Evolutionary conservation across 2,797 vertebrate species (phyloP).

Genomic region (Brotula barbata): DNA sequence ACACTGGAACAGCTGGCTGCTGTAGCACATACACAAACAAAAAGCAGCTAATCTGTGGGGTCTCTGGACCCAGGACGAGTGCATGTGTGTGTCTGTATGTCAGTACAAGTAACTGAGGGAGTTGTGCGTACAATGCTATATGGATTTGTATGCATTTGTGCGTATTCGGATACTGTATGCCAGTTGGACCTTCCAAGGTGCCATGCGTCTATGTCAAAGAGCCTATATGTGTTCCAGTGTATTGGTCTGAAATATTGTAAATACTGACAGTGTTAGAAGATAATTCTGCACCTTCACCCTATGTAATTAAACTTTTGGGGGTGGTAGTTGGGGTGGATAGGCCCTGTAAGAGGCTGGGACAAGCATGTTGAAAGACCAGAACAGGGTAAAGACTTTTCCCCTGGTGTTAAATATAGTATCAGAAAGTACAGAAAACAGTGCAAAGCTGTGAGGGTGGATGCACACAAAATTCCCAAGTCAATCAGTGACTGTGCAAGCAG

Average conservation of each 20-base stretch:
- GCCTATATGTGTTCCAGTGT: conserved; percentile 23
- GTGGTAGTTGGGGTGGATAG: conserved; percentile 29
- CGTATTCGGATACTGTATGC: conserved; percentile 11
- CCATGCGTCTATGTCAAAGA: conserved; percentile 20
- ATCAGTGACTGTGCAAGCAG: conserved; percentile 18
- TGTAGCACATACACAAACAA: conserved; percentile 19
- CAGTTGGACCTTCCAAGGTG: conserved; percentile 8
- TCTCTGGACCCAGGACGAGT: conserved; percentile 34
- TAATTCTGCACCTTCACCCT: conserved; percentile 24
- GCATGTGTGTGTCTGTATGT: conserved; percentile 1
- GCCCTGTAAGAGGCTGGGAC: conserved; percentile 18
- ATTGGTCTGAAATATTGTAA: conserved; percentile 24
- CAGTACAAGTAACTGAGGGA: conserved; percentile 18
- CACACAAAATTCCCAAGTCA: conserved; percentile 13
- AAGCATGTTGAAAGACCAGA: conserved; percentile 38
- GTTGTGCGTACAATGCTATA: conserved; percentile 4
- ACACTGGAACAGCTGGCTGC: conserved; percentile 26
- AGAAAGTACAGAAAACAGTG: conserved; percentile 53
- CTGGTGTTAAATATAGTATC: conserved; percentile 67
- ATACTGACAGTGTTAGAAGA: conserved; percentile 12
- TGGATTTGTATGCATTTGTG: conserved; percentile 12
- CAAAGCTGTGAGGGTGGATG: conserved; percentile 4
- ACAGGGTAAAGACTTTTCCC: conserved; percentile 45
- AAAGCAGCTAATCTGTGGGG: conserved; percentile 45
- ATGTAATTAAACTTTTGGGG: conserved; percentile 16